These are phyloP conservation scores for Empidonax alnorum DNA, from an alignment of 2,113 vertebrate genomes.

Conservation along the genomic window DNA sequence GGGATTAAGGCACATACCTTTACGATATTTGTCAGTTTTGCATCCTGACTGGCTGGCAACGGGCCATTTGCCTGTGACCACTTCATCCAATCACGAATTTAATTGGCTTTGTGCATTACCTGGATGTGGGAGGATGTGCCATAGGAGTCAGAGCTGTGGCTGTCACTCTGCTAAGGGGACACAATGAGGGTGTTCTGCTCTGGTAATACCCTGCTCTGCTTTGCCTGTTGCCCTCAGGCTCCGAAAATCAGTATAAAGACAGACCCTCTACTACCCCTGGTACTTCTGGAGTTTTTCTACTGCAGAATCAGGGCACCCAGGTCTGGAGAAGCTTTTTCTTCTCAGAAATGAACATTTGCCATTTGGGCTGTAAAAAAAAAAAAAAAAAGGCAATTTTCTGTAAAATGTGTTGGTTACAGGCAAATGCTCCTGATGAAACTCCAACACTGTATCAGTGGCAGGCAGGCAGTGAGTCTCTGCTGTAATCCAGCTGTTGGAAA, in stretches of 20 bases:
- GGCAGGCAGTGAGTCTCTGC: background rate
- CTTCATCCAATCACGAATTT: conserved; percentile 48
- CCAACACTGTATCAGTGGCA: background rate
- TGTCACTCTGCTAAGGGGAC: background rate
- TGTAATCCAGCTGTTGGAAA: background rate
- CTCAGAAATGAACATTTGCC: background rate
- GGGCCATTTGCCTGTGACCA: background rate
- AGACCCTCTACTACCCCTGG: background rate
- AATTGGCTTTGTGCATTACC: conserved; percentile 35
- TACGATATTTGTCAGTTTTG: background rate
- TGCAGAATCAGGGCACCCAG: background rate
- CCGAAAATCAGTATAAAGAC: background rate
- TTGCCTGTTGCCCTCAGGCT: background rate
- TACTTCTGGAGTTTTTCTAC: background rate
- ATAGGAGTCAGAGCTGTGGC: background rate
- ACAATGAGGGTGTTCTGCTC: accelerated
- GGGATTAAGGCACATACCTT: conserved; percentile 1
- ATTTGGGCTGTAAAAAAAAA: background rate
- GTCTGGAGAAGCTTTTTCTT: background rate
- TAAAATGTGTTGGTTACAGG: background rate
- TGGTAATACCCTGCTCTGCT: background rate
- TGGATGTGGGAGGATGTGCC: background rate
- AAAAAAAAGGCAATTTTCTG: background rate
- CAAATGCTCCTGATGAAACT: background rate
- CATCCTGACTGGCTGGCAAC: background rate